A percentile compares a stretch with the other conserved stretches of the same genome.
phyloP scores from a whole-genome alignment of 2,113 vertebrate species.

The Steatornis caripensis region DNA sequence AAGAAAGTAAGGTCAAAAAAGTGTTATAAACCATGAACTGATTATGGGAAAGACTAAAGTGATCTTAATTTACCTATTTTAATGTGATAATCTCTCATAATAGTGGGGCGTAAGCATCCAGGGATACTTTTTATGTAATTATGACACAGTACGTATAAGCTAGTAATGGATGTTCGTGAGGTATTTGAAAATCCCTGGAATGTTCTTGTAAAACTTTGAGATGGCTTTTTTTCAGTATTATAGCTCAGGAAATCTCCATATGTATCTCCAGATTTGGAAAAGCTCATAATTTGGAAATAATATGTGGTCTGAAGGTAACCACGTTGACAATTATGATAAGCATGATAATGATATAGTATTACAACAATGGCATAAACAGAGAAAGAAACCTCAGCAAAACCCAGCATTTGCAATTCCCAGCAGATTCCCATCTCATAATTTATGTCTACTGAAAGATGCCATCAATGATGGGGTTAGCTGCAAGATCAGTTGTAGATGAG shows the following conservation, averaged over 20 bases:
- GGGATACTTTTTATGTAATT: background rate
- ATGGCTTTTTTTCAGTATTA: background rate
- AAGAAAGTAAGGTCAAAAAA: background rate
- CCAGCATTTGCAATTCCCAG: background rate
- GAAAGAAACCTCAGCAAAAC: slow-evolving; percentile 35
- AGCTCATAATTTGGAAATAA: slow-evolving; percentile 5
- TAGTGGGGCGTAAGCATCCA: background rate
- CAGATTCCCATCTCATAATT: background rate
- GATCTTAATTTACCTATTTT: background rate
- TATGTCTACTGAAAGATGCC: background rate
- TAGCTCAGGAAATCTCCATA: background rate
- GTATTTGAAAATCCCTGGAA: background rate
- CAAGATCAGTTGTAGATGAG: background rate
- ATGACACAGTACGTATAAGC: background rate
- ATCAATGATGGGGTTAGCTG: background rate
- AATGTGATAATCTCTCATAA: background rate
- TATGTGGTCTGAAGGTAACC: background rate
- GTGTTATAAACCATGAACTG: background rate
- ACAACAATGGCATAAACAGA: background rate
- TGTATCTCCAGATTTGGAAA: background rate
- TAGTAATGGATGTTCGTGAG: background rate
- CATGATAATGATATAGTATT: background rate
- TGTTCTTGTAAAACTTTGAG: background rate
- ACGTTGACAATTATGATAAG: background rate
- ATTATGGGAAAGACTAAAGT: background rate